phyloP scores from a whole-genome alignment of 2,113 vertebrate genomes.

The Tretioscincus oriximinensis region DNA sequence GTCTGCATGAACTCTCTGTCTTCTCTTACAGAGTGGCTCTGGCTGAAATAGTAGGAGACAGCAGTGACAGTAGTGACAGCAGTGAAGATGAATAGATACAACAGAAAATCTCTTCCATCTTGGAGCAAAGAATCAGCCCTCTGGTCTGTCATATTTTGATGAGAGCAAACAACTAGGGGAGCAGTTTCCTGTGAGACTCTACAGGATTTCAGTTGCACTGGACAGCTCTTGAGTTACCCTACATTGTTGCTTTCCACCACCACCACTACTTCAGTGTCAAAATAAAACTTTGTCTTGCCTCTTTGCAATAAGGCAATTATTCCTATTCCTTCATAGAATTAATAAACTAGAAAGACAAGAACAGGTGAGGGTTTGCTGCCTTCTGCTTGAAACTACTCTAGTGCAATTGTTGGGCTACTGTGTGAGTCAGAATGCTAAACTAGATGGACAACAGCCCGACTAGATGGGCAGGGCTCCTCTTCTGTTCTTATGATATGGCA shows the following conservation, averaged over 20 bases:
- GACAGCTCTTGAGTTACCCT: neutral
- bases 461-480: too few species aligned
- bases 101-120: neutral
- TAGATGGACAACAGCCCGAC: too few species aligned
- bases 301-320: neutral
- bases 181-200: too few species aligned
- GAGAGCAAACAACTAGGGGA: neutral
- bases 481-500: too few species aligned
- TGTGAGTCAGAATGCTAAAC: too few species aligned
- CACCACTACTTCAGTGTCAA: neutral
- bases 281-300: neutral
- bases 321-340: neutral
- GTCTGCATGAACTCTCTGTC: neutral
- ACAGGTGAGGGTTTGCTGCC: too few species aligned
- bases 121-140: neutral
- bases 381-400: too few species aligned
- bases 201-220: neutral
- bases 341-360: neutral
- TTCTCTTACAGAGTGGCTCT: constrained; percentile 60
- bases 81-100: constrained; percentile 34
- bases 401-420: too few species aligned
- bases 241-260: too few species aligned
- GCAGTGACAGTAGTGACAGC: constrained; percentile 41
- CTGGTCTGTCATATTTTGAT: neutral
- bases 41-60: constrained; percentile 41